Evolutionary conservation across 1,140 invertebrate genomes (phyloP).

Genomic region (Drosophila funebris): DNA sequence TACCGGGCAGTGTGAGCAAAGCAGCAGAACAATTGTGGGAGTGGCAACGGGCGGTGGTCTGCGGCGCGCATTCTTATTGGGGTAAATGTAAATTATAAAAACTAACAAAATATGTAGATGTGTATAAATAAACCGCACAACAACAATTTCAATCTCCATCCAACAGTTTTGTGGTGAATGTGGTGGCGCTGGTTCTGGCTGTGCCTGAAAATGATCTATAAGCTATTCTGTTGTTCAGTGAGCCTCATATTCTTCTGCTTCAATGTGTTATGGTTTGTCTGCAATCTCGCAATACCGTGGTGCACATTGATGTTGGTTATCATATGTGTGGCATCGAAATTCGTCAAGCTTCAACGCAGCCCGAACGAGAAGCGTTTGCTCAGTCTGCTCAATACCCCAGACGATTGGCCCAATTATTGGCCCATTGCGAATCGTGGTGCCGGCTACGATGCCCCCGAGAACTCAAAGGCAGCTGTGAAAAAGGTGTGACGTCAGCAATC

Average conservation of each 20-base stretch:
- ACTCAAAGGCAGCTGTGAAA: slow-evolving; percentile 78
- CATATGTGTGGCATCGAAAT: slow-evolving; percentile 79
- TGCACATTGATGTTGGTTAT: slow-evolving; percentile 69
- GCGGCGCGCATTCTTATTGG: slow-evolving; percentile 56
- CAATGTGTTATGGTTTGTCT: slow-evolving; percentile 80
- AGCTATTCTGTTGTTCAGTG: slow-evolving; percentile 70
- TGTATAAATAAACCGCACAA: slow-evolving; percentile 53
- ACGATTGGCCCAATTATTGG: slow-evolving; percentile 76
- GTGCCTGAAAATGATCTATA: slow-evolving; percentile 79
- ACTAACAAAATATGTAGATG: slow-evolving; percentile 22
- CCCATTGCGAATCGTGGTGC: slow-evolving; percentile 78
- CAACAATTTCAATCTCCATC: slow-evolving; percentile 6
- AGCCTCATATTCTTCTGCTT: slow-evolving; percentile 77
- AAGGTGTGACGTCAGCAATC: slow-evolving; percentile 68
- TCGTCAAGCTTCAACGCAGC: slow-evolving; percentile 75
- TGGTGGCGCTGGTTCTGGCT: slow-evolving; percentile 71
- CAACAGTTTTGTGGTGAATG: slow-evolving; percentile 68
- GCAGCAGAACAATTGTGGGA: slow-evolving; percentile 24
- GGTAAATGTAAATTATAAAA: slow-evolving; percentile 56
- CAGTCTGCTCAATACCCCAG: slow-evolving; percentile 55
- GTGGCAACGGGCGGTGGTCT: slow-evolving; percentile 44
- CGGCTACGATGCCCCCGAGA: slow-evolving; percentile 82
- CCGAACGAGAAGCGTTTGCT: slow-evolving; percentile 76
- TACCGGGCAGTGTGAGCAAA: neutral
- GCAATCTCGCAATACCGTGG: slow-evolving; percentile 81